Conservation (phyloP, 2,888 invertebrate species). For the Hermaeophaga mercurialis region DNA sequence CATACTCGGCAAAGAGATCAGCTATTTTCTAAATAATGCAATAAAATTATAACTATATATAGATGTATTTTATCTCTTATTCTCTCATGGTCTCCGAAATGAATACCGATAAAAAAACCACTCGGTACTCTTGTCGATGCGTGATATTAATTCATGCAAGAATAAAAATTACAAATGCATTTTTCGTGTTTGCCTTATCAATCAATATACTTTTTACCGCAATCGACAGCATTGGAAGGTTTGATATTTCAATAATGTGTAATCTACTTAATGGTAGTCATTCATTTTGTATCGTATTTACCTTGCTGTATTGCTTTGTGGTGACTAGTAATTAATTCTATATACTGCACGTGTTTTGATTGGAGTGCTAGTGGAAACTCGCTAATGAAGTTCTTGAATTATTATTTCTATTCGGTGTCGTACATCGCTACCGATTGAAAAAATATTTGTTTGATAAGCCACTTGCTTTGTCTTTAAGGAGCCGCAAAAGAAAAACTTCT, state of each 20-base stretch:
- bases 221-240: conserved; percentile 32
- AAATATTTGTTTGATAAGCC: too few relatives aligned
- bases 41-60: too few relatives aligned
- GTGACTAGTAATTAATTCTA: conserved; percentile 26
- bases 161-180: conserved; percentile 50
- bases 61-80: too few relatives aligned
- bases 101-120: background rate
- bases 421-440: too few relatives aligned
- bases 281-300: conserved; percentile 31
- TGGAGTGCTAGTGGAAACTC: conserved; percentile 21
- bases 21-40: too few relatives aligned
- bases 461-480: too few relatives aligned
- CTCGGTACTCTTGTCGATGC: conserved; percentile 4
- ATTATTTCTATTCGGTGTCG: conserved; percentile 9
- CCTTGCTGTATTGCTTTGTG: conserved; percentile 25
- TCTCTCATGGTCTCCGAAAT: too few relatives aligned
- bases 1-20: too few relatives aligned
- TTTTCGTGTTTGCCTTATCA: conserved; percentile 43
- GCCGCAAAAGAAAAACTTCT: too few relatives aligned
- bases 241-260: conserved; percentile 41
- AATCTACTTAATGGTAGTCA: conserved; percentile 38
- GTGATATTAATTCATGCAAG: conserved; percentile 42
- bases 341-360: conserved; percentile 23
- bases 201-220: conserved; percentile 32
- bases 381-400: conserved; percentile 25